These are phyloP conservation scores for Oceanodroma leucorhoa DNA, from an alignment of 2,797 vertebrate genomes.

Conservation along the genomic window DNA sequence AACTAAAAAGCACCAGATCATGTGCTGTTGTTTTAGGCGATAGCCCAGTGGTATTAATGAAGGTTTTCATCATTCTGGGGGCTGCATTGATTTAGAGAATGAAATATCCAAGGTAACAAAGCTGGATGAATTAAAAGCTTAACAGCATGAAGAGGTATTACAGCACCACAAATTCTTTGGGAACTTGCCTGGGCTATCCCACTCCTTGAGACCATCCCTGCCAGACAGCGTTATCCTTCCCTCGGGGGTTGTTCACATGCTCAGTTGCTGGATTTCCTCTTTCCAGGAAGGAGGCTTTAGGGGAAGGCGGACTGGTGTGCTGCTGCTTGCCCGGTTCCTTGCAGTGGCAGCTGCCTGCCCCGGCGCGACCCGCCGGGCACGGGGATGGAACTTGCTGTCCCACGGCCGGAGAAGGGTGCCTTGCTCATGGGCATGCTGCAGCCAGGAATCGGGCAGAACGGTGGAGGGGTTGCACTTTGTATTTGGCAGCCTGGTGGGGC, in stretches of 20 bases:
- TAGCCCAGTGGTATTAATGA: constrained; percentile 37
- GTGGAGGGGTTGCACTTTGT: rapidly evolving
- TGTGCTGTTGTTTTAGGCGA: constrained; percentile 37
- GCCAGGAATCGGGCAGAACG: rapidly evolving
- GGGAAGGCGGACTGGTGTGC: not conserved
- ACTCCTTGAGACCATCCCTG: not conserved
- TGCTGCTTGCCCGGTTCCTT: not conserved
- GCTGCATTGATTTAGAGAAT: constrained; percentile 4
- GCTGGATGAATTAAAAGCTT: constrained; percentile 76
- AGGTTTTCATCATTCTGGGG: not conserved
- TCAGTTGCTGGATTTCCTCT: not conserved
- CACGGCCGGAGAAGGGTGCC: not conserved
- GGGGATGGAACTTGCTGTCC: not conserved
- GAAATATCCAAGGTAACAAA: constrained; percentile 73
- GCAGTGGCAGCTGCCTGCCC: not conserved
- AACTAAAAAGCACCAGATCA: not conserved
- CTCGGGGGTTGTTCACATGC: rapidly evolving
- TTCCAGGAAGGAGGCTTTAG: not conserved
- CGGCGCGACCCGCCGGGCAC: rapidly evolving
- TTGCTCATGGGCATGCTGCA: not conserved
- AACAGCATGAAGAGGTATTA: constrained; percentile 70
- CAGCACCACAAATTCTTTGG: not conserved
- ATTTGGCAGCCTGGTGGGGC: not conserved
- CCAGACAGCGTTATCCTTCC: not conserved
- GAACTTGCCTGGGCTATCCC: not conserved